A percentile compares a stretch with the other conserved stretches of the same genome.
Conservation (phyloP, 35 echinoderm and acorn worm species). For the Stichopus chloronotus region DNA sequence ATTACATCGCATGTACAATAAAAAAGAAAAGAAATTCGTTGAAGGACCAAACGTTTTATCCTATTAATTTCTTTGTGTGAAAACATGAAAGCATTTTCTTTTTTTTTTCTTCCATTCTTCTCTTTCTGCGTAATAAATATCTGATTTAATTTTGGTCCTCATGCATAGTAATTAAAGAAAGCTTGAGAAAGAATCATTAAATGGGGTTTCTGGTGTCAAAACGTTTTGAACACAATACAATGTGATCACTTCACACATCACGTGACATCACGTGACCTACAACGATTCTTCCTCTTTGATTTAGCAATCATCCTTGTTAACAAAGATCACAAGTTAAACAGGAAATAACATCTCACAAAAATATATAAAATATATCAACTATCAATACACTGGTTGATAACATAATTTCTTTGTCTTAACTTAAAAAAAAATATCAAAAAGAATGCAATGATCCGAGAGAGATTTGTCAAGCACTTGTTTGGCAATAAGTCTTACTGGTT, state of each 20-base stretch:
- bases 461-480: neutral
- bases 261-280: neutral
- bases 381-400: constrained; percentile 47
- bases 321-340: constrained; percentile 70
- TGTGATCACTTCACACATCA: constrained; percentile 3
- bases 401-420: constrained; percentile 25
- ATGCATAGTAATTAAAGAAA: constrained; percentile 89
- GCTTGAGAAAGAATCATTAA: constrained; percentile 50
- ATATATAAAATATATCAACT: constrained; percentile 99
- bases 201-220: constrained; percentile 2
- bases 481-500: neutral
- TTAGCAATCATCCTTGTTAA: constrained; percentile 49
- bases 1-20: constrained; percentile 64
- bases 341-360: constrained; percentile 93
- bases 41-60: constrained; percentile 58
- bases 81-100: constrained; percentile 65
- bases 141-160: constrained; percentile 87
- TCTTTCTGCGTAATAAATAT: constrained; percentile 63
- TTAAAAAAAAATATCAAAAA: constrained; percentile 38
- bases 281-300: constrained; percentile 19
- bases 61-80: constrained; percentile 56
- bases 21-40: constrained; percentile 56
- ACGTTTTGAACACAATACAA: constrained; percentile 1
- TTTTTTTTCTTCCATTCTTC: neutral
- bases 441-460: constrained; percentile 31